A percentile compares a stretch with the other conserved stretches of the same genome.
Evolutionary conservation across 2,113 vertebrate species (phyloP).

Genomic region (Microcebus ravelobensis): DNA sequence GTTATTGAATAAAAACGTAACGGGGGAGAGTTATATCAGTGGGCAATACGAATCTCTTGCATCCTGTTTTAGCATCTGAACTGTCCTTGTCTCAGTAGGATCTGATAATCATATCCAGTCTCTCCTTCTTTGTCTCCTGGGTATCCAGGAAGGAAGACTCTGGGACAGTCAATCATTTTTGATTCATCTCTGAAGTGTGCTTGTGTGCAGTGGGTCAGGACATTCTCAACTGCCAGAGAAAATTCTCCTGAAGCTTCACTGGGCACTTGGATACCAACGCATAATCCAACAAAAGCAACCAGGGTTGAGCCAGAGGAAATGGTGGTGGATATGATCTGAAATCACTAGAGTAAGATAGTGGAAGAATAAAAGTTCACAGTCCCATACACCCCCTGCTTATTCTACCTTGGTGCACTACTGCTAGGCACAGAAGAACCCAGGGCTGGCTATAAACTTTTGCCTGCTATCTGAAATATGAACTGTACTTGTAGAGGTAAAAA

Average conservation of each 20-base stretch:
- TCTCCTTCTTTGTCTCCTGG: not conserved
- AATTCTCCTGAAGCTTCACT: not conserved
- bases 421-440: not conserved
- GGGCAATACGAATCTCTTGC: not conserved
- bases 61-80: constrained; percentile 15
- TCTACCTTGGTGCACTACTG: not conserved
- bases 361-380: not conserved
- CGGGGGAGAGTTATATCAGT: not conserved
- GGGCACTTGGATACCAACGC: not conserved
- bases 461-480: not conserved
- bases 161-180: constrained; percentile 3
- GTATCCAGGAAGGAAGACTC: not conserved
- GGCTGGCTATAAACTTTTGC: not conserved
- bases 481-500: not conserved
- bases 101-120: not conserved
- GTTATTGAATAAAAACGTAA: not conserved
- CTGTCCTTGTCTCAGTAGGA: not conserved
- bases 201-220: not conserved
- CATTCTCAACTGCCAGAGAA: not conserved
- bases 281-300: not conserved
- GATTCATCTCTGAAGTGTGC: not conserved
- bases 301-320: not conserved
- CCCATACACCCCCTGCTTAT: not conserved
- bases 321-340: not conserved
- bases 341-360: not conserved